Evolutionary conservation across 2,113 vertebrate species (phyloP).

Genomic region (Ranitomeya imitator): DNA sequence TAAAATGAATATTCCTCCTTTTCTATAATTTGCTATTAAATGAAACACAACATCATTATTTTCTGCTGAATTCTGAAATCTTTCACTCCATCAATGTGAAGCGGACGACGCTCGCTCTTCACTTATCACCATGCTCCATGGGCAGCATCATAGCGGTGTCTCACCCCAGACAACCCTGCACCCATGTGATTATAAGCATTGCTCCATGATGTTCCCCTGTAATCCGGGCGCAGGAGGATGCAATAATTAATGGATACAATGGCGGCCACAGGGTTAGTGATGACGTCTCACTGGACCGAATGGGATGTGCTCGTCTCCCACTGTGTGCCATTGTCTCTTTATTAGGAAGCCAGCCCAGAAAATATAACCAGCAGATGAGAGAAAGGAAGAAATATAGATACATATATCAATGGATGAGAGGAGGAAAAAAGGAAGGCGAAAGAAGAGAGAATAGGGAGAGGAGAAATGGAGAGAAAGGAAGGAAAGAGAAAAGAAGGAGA

Average conservation of each 20-base stretch:
- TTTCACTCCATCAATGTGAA: conserved; percentile 19
- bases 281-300: neutral
- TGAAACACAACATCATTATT: conserved; percentile 30
- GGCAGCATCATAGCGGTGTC: neutral
- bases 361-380: too few species aligned
- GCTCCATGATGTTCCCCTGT: neutral
- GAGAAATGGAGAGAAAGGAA: too few species aligned
- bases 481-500: too few species aligned
- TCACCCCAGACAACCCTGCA: neutral
- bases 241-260: neutral
- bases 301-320: too few species aligned
- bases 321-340: too few species aligned
- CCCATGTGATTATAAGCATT: neutral
- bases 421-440: too few species aligned
- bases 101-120: neutral
- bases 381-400: too few species aligned
- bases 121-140: neutral
- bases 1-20: conserved; percentile 21
- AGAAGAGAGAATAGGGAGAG: too few species aligned
- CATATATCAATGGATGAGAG: too few species aligned
- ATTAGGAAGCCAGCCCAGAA: too few species aligned
- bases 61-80: neutral
- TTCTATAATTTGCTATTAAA: conserved; percentile 25
- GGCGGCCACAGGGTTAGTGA: neutral
- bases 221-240: neutral